Evolutionary conservation across 1,140 invertebrate genomes (phyloP), one percentile per base, ranked within the genome.

Genomic region (Bombus impatiens): DNA sequence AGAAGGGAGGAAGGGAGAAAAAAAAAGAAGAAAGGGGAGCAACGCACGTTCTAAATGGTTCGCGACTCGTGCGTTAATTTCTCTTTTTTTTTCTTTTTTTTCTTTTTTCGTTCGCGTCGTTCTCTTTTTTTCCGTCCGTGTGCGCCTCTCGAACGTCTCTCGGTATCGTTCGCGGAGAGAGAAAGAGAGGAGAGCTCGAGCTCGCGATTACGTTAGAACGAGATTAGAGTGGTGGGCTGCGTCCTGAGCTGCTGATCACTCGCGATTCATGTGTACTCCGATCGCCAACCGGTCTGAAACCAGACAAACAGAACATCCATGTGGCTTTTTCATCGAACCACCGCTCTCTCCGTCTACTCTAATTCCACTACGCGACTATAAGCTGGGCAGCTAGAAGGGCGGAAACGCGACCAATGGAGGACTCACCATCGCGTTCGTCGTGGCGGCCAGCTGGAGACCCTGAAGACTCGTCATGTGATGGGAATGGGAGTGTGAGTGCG

Each of bases 401-500:
- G 35, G 18, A 35, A 68, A 35, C 18, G 1, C 3, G 15, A 3
- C 1, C 22, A 67, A 32, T 15, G 15, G 87, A 84, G 88, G 70
- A 94, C 95, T 95, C 87, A 96, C 96, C 96, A 96, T 96, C 77
- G 95, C 95, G 91, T 96, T 96, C 92, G 96, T 96, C 91, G 96
- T 95, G 85, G 95, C 94, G 65, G 95, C 94, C 68, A 95, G 91
- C 87, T 96, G 94, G 90, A 96, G 94, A 93, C 95, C 94, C 93
- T 95, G 95, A 83, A 96, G 93, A 92, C 95, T 95, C 82, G 95
- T 93, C 95, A 95, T 95, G 93, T 95, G 95, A 91, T 96, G 95
- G 65, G 95, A 95, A 91, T 95, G 94, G 78, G 95, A 95, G 93
- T 95, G 95, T 78, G 95, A 94, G 88, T 95, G 94, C 47, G 95